phyloP scores from a whole-genome alignment of 2,797 vertebrate species.

The Helarctos malayanus region DNA sequence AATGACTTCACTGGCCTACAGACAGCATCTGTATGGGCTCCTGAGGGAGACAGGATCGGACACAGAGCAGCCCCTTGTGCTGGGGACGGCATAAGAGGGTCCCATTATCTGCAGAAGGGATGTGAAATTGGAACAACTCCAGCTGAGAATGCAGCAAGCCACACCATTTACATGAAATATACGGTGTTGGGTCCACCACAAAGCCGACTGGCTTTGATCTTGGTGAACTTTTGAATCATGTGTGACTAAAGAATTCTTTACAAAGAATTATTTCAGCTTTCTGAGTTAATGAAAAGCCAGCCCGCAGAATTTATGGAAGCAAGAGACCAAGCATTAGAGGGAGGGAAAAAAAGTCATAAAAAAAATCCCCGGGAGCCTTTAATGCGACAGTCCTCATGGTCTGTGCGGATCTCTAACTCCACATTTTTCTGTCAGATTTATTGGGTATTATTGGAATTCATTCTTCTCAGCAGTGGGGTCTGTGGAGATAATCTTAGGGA shows the following conservation, averaged over 20 bases:
- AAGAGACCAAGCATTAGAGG: conserved; percentile 82
- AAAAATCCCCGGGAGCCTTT: conserved; percentile 85
- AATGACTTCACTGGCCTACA: conserved; percentile 67
- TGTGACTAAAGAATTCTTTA: conserved; percentile 87
- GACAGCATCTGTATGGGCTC: conserved; percentile 73
- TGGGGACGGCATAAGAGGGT: conserved; percentile 78
- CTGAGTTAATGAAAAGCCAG: conserved; percentile 89
- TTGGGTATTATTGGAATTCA: conserved; percentile 85
- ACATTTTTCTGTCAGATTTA: conserved; percentile 86
- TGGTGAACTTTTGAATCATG: conserved; percentile 86
- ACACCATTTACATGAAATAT: conserved; percentile 82
- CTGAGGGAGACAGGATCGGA: conserved; percentile 60
- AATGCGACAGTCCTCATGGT: conserved; percentile 79
- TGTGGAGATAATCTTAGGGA: conserved; percentile 67
- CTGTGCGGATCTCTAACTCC: conserved; percentile 71
- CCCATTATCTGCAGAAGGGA: conserved; percentile 76
- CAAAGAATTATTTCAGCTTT: conserved; percentile 88
- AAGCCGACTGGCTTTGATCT: conserved; percentile 85
- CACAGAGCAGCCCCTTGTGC: conserved; percentile 76
- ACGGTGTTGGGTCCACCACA: conserved; percentile 75
- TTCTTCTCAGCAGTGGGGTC: conserved; percentile 22
- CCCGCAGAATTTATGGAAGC: conserved; percentile 87
- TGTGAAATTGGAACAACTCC: conserved; percentile 74
- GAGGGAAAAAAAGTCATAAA: conserved; percentile 76
- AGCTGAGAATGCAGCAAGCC: conserved; percentile 81